A percentile compares a stretch with the other conserved stretches of the same genome.
Conservation (phyloP, 1,140 invertebrate species). For the Battus philenor region DNA sequence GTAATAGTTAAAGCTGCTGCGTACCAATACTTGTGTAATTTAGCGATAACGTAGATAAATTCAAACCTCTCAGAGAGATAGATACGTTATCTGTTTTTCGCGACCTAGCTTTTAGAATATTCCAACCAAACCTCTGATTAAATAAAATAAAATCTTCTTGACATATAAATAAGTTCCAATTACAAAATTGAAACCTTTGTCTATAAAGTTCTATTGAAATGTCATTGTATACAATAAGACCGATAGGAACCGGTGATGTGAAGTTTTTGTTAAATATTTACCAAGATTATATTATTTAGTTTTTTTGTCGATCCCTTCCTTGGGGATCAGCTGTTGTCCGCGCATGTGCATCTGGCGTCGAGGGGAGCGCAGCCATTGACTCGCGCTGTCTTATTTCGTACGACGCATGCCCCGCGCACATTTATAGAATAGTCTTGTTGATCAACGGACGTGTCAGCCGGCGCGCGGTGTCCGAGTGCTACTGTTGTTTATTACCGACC, state of each 20-base stretch:
- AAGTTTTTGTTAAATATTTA: conserved; percentile 16
- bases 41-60: too few species aligned
- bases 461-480: conserved; percentile 29
- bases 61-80: too few species aligned
- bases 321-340: conserved; percentile 64
- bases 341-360: conserved; percentile 61
- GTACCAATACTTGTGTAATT: too few species aligned
- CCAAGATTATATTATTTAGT: conserved; percentile 7
- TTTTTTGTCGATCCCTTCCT: conserved; percentile 40
- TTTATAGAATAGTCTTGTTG: conserved; percentile 37
- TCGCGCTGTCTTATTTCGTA: conserved; percentile 21
- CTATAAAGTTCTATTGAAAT: conserved; percentile 3
- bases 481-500: conserved; percentile 35
- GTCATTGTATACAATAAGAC: conserved; percentile 8
- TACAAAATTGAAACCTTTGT: conserved; percentile 8
- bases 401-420: conserved; percentile 49
- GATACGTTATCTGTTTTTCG: too few species aligned
- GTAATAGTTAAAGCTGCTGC: too few species aligned
- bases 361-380: conserved; percentile 46
- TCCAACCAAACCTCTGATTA: conserved; percentile 10
- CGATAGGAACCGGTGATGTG: conserved; percentile 16
- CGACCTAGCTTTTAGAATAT: too few species aligned
- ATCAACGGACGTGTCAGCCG: conserved; percentile 36
- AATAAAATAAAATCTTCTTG: conserved; percentile 8
- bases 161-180: conserved; percentile 3